Conservation (phyloP, 2,113 vertebrate genomes). For the Rhea pennata region DNA sequence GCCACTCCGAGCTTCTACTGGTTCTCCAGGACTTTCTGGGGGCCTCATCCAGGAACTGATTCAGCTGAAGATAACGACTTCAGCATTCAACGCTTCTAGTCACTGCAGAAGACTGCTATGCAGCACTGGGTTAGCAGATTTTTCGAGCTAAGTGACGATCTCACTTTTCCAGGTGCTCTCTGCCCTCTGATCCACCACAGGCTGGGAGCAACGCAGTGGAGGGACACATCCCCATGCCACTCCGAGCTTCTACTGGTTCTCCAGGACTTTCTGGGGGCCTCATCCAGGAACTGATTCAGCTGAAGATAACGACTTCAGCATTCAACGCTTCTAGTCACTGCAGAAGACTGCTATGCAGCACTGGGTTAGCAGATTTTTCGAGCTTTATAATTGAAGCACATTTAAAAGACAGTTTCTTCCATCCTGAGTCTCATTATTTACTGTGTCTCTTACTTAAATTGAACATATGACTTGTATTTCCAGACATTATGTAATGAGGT, state of each 20-base stretch:
- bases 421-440: slow-evolving; percentile 49
- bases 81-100: slow-evolving; percentile 3
- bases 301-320: background rate
- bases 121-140: background rate
- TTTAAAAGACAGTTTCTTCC: slow-evolving; percentile 43
- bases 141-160: background rate
- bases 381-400: slow-evolving; percentile 33
- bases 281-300: background rate
- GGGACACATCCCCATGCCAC: background rate
- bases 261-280: background rate
- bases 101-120: background rate
- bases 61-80: background rate
- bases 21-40: background rate
- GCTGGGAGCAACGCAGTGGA: background rate
- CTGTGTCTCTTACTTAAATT: slow-evolving; percentile 42
- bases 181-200: background rate
- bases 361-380: background rate
- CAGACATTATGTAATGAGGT: slow-evolving; percentile 69
- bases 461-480: background rate
- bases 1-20: background rate
- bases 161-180: background rate
- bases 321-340: slow-evolving; percentile 12
- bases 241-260: background rate
- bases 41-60: background rate
- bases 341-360: background rate